Base-by-base conservation (phyloP, 1,140 invertebrate genomes). In the Saccostrea cuccullata region DNA sequence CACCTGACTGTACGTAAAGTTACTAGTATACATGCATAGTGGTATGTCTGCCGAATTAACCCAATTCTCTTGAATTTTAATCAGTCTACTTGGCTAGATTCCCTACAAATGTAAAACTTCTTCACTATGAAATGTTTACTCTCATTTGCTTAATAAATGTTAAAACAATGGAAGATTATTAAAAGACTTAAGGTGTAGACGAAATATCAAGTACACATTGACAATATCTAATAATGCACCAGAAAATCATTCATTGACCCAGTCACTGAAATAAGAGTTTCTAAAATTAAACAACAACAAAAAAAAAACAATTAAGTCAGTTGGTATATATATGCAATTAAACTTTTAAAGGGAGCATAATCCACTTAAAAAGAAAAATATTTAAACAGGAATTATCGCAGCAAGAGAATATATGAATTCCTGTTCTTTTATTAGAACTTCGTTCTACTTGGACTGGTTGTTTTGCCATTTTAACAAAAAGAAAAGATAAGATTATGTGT, bases 351-450 rank as follows among this genome's bases (percentile, higher is more conserved):
- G 17, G 20, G 60, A 77, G 30, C 70, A 77, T 77, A 77, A 77
- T 77, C 70, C 70, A 77, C 70, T 77, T 77, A 30, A 77, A 77
- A 77, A 77, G 70, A 77, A 77, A 30, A 77, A 77, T 77, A 77
- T 77, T 77, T 30, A 77, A 77, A 26, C 30, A 30, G 30, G 30
- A 77, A 36, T 73, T 30, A 73, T 26, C 5, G 9, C 67, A 11
- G 23, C 58, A 60, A 60, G 47, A 47, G 47, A 60, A 64, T 20
- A 64, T 64, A 64, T 64, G 15, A 15, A 30, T 77, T 77, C 23
- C 9, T 77, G 8, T 77, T 17, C 26, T 30, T 36, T 77, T 26
- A 30, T 30, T 77, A 30, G 26, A 77, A 77, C 70, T 30, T 15
- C 70, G 70, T 77, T 77, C 23, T 77, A 77, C 70, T 77, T 36